Base-by-base conservation (phyloP, 2,888 invertebrate genomes). In the Colostygia pectinataria region DNA sequence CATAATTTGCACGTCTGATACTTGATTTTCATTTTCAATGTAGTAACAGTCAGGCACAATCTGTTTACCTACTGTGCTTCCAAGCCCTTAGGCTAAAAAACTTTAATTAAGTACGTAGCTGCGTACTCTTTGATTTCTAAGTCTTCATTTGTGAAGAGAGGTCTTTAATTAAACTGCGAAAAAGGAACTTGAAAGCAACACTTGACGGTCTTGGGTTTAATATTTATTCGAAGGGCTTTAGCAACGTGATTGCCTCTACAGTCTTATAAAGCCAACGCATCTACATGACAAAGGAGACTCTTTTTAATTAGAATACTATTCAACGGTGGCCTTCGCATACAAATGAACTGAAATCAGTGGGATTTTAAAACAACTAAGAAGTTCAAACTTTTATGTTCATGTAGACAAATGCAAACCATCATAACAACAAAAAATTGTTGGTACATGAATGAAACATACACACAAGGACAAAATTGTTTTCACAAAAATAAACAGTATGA, bases 221-320 rank as follows among this genome's bases (percentile, higher is more conserved):
- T 73, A 78, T 75, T 75, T 79, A 78, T 78, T 77, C 72, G 66
- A 76, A 71, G 72, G 74, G 71, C 68, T 68, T 61, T 63, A 62
- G 50, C 56, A 65, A 66, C 72, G 65, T 77, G 80, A 80, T 80
- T 80, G 77, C 73, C 70, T 57, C 64, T 45, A 32, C 44, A 37
- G 39, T 50, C 38, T 52, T 43, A 38, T 46, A 39, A 52, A 52
- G 45, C 40, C 66, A 61, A 72, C 69, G 68, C 68, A 83, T 83
- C 82, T 81, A 78, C 83, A 83, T 83, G 57, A 80, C 80, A 83
- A 83, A 83, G 83, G 74, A 63, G 61, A 75, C 74, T 82, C 79
- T 81, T 83, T 82, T 83, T 82, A 83, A 83, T 83, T 81, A 83
- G 76, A 72, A 70, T 79, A 77, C 81, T 79, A 80, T 80, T 80